Base-by-base conservation (phyloP, 1,140 invertebrate species). In the Trichomalopsis sarcophagae region DNA sequence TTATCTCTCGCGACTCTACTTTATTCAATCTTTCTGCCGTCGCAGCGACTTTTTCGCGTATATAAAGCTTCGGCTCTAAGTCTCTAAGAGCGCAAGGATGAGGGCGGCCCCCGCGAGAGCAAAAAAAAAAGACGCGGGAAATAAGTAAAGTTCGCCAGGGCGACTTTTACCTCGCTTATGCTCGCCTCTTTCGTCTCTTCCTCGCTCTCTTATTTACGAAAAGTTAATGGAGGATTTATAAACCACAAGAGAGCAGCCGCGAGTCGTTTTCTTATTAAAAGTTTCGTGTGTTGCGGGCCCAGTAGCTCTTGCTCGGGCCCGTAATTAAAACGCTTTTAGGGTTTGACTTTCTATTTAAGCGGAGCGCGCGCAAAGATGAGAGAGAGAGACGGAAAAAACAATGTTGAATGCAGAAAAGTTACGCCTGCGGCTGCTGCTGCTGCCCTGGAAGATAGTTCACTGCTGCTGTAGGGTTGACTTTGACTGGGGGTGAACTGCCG, bases 221-320 rank as follows among this genome's bases (percentile, higher is more conserved):
- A 84, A 85, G 84, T 85, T 85, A 85, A 85, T 76, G 50, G 50
- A 68, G 68, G 50, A 40, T 85, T 81, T 85, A 75, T 81, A 81
- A 85, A 81, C 55, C 69, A 13, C 71, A 44, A 82, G 13, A 75
- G 13, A 75, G 75, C 75, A 85, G 68, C 40, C 77, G 21, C 78
- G 66, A 82, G 21, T 86, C 81, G 33, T 86, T 86, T 62, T 86
- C 85, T 83, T 83, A 82, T 86, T 86, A 82, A 86, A 86, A 86
- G 75, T 86, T 86, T 79, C 5, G 73, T 62, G 21, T 76, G 50
- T 74, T 36, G 27, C 83, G 44, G 40, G 4, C 21, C 9, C 36
- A 17, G 17, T 62, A 5, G 6, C 47, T 50, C 17, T 62, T 14
- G 21, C 7, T n/a, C 55, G 55, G 50, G 73, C 47, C 66, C 36